Conservation (phyloP, 2,797 vertebrate species). For the Oceanodroma leucorhoa region DNA sequence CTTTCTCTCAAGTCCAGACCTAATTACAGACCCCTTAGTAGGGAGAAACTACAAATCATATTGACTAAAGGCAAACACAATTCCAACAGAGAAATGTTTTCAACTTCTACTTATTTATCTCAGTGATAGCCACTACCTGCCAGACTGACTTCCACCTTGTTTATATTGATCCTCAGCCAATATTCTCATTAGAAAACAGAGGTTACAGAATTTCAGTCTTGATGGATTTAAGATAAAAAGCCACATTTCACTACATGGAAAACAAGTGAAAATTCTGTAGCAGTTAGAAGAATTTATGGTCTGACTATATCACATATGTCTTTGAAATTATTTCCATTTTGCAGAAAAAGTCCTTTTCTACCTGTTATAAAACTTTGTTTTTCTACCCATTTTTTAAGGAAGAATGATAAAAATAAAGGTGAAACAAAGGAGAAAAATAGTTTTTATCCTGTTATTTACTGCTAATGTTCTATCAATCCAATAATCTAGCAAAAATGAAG, state of each 20-base stretch:
- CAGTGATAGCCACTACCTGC: background rate
- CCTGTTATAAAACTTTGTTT: background rate
- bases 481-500: background rate
- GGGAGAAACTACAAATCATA: background rate
- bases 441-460: background rate
- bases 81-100: background rate
- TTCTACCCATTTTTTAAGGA: background rate
- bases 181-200: background rate
- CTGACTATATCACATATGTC: background rate
- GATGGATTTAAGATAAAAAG: background rate
- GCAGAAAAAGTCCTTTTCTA: background rate
- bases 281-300: background rate
- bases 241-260: background rate
- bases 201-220: background rate
- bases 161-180: background rate
- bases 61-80: background rate
- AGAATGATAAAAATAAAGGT: background rate
- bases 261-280: background rate
- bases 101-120: background rate
- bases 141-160: background rate
- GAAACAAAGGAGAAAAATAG: background rate
- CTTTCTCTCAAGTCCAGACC: background rate
- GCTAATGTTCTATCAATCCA: background rate
- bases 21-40: background rate
- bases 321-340: background rate